These are phyloP conservation scores for Megaleporinus macrocephalus DNA, from an alignment of 2,113 vertebrate genomes.

Conservation along the genomic window DNA sequence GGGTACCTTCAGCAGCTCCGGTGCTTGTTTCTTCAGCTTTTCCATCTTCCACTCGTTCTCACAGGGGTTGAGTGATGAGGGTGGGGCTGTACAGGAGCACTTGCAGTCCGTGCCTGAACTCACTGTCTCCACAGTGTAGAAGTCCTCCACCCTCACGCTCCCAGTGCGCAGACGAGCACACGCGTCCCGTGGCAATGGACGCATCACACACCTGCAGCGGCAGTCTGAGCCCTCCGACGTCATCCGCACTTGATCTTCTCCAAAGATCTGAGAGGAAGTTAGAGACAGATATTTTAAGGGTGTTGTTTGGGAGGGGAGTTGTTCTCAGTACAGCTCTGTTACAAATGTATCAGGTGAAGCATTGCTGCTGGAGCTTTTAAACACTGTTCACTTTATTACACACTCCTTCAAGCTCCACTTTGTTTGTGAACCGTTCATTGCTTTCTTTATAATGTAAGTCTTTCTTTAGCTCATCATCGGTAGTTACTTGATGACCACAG, in stretches of 20 bases:
- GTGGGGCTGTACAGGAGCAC: conserved; percentile 93
- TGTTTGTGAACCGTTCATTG: too few species aligned
- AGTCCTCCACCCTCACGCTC: conserved; percentile 84
- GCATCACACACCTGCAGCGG: conserved; percentile 96
- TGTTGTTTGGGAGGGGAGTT: neutral
- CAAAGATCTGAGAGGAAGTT: conserved; percentile 80
- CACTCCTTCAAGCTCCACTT: too few species aligned
- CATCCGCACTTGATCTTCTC: conserved; percentile 92
- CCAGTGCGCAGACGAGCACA: conserved; percentile 85
- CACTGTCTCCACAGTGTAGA: conserved; percentile 94
- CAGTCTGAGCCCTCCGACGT: conserved; percentile 94
- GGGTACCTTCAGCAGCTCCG: conserved; percentile 85
- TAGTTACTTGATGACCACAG: too few species aligned
- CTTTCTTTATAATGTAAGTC: too few species aligned
- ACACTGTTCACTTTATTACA: too few species aligned
- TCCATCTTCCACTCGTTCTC: conserved; percentile 98
- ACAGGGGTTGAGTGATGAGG: conserved; percentile 94
- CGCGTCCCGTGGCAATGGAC: conserved; percentile 89
- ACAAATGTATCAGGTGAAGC: too few species aligned
- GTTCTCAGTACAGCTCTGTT: neutral
- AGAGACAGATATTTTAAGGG: neutral
- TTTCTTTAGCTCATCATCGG: too few species aligned
- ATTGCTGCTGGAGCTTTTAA: too few species aligned
- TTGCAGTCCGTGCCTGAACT: conserved; percentile 91
- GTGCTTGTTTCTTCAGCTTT: conserved; percentile 94